phyloP scores from a whole-genome alignment of 2,113 vertebrate species.

The Gadus macrocephalus region DNA sequence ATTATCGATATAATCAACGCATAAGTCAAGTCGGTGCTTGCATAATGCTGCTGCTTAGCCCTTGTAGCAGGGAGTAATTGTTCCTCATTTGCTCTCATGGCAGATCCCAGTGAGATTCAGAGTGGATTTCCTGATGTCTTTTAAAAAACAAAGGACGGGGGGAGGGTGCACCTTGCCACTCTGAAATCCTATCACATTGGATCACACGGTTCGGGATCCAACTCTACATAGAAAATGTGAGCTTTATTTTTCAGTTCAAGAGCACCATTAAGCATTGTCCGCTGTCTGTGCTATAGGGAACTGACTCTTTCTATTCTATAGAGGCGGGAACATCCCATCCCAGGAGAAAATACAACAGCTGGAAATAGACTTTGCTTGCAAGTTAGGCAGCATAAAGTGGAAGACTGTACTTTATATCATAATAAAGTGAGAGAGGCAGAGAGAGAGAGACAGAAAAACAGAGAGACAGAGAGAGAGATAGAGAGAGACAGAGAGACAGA shows the following conservation, averaged over 20 bases:
- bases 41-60: constrained; percentile 15
- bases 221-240: constrained; percentile 15
- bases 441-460: too few relatives aligned
- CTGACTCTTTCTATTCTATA: constrained; percentile 23
- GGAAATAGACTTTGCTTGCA: constrained; percentile 13
- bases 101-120: constrained; percentile 43
- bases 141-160: constrained; percentile 40
- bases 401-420: too few relatives aligned
- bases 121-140: constrained; percentile 61
- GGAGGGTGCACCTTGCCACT: constrained; percentile 47
- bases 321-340: constrained; percentile 28
- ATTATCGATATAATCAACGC: constrained; percentile 18
- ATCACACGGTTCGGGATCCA: constrained; percentile 61
- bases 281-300: constrained; percentile 27
- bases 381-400: constrained; percentile 15
- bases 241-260: constrained; percentile 42
- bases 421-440: too few relatives aligned
- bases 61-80: constrained; percentile 46
- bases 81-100: constrained; percentile 49
- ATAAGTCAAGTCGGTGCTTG: constrained; percentile 34
- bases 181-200: constrained; percentile 60
- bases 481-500: too few relatives aligned
- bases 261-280: constrained; percentile 32
- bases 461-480: too few relatives aligned
- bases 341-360: constrained; percentile 37